These are phyloP conservation scores for Naja naja DNA, from an alignment of 2,113 vertebrate species.

Conservation along the genomic window DNA sequence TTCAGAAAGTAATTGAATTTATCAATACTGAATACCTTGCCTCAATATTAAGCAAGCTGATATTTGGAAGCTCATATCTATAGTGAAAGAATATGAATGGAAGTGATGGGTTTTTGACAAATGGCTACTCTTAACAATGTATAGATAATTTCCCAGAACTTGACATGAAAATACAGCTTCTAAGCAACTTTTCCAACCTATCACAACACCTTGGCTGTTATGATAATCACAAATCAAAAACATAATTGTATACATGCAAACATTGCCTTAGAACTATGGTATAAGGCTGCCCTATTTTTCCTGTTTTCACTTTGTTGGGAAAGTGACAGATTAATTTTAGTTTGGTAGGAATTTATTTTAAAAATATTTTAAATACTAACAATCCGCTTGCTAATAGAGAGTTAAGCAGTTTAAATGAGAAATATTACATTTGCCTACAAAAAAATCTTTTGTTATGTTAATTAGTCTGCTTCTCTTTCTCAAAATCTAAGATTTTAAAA, in stretches of 20 bases:
- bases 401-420: conserved; percentile 12
- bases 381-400: neutral
- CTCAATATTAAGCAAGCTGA: neutral
- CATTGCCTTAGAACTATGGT: neutral
- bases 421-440: conserved; percentile 14
- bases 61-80: neutral
- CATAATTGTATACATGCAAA: neutral
- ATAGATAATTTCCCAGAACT: neutral
- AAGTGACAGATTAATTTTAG: neutral
- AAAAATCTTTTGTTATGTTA: neutral
- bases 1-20: neutral
- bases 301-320: neutral
- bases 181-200: neutral
- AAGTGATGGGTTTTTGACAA: neutral
- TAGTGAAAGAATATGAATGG: neutral
- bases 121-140: neutral
- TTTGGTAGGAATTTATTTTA: neutral
- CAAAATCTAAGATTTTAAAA: conserved; percentile 19
- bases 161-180: neutral
- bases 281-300: neutral
- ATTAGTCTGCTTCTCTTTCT: neutral
- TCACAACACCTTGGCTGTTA: neutral
- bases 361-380: neutral
- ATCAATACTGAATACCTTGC: neutral
- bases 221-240: neutral